These are phyloP conservation scores for Carcina quercana DNA, from an alignment of 2,888 invertebrate species.

Conservation along the genomic window DNA sequence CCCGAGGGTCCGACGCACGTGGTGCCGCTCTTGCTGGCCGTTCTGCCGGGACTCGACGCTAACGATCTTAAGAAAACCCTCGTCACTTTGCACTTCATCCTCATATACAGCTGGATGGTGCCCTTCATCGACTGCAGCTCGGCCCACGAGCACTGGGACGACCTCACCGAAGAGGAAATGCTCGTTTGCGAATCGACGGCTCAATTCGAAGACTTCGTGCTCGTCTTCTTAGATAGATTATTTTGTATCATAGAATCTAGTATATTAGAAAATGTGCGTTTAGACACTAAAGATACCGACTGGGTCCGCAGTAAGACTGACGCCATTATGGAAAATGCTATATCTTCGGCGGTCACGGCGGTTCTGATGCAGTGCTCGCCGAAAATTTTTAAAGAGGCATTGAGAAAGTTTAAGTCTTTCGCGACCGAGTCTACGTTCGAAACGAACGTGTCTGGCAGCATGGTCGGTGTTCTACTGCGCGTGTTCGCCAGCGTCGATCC, in stretches of 20 bases:
- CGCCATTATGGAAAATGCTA: slow-evolving; percentile 79
- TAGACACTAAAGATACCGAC: slow-evolving; percentile 76
- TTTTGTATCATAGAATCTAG: slow-evolving; percentile 82
- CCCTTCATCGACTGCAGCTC: slow-evolving; percentile 90
- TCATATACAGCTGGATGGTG: slow-evolving; percentile 83
- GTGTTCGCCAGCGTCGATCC: slow-evolving; percentile 80
- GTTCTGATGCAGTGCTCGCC: slow-evolving; percentile 84
- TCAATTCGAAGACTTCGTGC: slow-evolving; percentile 90
- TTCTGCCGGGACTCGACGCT: slow-evolving; percentile 92
- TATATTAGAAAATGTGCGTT: slow-evolving; percentile 78
- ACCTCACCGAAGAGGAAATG: slow-evolving; percentile 85
- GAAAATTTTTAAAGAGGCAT: slow-evolving; percentile 75
- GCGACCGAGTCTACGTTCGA: slow-evolving; percentile 85
- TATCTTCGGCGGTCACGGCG: slow-evolving; percentile 79
- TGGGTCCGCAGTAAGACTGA: slow-evolving; percentile 80
- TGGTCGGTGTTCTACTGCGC: slow-evolving; percentile 83
- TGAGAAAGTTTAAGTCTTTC: slow-evolving; percentile 84
- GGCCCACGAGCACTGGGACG: slow-evolving; percentile 77
- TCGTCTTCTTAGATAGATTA: slow-evolving; percentile 87
- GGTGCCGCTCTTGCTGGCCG: slow-evolving; percentile 84
- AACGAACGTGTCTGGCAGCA: slow-evolving; percentile 86
- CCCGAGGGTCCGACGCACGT: slow-evolving; percentile 88
- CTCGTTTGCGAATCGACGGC: slow-evolving; percentile 86
- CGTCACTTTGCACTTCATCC: slow-evolving; percentile 85
- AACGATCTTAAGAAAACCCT: slow-evolving; percentile 88